These are phyloP conservation scores for Raphicerus campestris DNA, from an alignment of 2,113 vertebrate species.

Conservation along the genomic window DNA sequence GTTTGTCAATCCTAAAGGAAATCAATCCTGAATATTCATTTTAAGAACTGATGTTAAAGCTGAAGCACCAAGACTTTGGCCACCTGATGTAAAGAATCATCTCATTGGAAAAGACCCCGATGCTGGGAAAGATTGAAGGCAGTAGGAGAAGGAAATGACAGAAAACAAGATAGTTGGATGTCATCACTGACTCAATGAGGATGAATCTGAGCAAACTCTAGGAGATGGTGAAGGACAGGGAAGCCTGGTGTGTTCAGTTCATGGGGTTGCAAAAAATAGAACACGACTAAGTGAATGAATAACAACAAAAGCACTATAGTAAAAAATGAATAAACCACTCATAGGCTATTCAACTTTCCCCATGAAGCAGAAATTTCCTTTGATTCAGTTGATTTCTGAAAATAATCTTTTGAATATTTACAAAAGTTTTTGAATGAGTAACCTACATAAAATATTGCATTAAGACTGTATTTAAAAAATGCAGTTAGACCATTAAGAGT, in stretches of 20 bases:
- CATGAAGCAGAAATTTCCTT: neutral
- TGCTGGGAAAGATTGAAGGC: neutral
- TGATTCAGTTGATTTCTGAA: conserved; percentile 36
- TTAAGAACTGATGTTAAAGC: neutral
- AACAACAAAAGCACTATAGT: neutral
- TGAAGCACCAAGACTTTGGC: neutral
- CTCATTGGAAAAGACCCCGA: neutral
- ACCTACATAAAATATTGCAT: conserved; percentile 17
- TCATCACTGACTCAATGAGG: neutral
- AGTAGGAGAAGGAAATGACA: neutral
- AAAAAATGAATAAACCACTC: neutral
- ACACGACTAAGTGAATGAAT: neutral
- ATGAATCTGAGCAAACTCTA: neutral
- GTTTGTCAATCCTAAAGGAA: neutral
- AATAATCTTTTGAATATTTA: conserved; percentile 23
- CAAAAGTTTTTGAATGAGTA: conserved; percentile 34
- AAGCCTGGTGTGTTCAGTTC: neutral
- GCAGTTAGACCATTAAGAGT: neutral
- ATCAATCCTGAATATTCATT: neutral
- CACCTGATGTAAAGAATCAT: neutral
- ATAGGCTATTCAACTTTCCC: conserved; percentile 3
- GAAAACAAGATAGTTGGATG: neutral
- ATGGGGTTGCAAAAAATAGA: neutral
- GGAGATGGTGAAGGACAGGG: neutral
- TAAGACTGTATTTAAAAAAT: conserved; percentile 19